Conservation (phyloP, 2,113 vertebrate genomes). For the Junco hyemalis region DNA sequence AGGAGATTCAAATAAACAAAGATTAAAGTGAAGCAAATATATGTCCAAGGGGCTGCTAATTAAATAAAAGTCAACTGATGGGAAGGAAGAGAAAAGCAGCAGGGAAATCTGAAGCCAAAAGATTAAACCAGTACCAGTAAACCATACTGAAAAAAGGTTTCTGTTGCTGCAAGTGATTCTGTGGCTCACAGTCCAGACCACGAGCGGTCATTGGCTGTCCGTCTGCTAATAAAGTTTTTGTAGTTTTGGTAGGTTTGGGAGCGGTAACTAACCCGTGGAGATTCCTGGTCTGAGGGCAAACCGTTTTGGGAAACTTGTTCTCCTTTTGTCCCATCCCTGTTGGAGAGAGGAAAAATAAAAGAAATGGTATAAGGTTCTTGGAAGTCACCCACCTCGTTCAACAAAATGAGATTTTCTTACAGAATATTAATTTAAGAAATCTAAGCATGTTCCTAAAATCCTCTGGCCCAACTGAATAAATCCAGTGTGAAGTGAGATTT, state of each 20-base stretch:
- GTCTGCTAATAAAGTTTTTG: slow-evolving; percentile 92
- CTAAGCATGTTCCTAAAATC: not conserved
- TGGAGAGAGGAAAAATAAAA: not conserved
- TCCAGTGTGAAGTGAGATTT: not conserved
- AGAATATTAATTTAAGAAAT: not conserved
- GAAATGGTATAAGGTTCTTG: not conserved
- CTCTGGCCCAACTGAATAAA: not conserved
- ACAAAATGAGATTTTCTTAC: not conserved
- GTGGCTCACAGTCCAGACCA: slow-evolving; percentile 80
- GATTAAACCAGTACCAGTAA: slow-evolving; percentile 64
- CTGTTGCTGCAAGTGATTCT: slow-evolving; percentile 65
- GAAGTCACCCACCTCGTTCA: not conserved
- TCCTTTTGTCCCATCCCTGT: slow-evolving; percentile 83
- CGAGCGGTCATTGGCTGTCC: slow-evolving; percentile 79
- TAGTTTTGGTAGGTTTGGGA: slow-evolving; percentile 97
- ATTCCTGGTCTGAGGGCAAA: slow-evolving; percentile 89
- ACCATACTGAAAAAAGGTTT: slow-evolving; percentile 57
- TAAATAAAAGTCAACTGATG: slow-evolving; percentile 72
- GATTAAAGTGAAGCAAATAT: slow-evolving; percentile 69
- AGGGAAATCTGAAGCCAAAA: slow-evolving; percentile 64
- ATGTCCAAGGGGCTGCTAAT: slow-evolving; percentile 64
- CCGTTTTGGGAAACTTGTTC: slow-evolving; percentile 88
- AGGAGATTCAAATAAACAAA: slow-evolving; percentile 71
- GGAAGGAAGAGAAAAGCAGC: slow-evolving; percentile 62
- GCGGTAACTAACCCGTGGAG: slow-evolving; percentile 95